Conservation (phyloP, 2,797 vertebrate genomes). For the Leptodactylus fallax region DNA sequence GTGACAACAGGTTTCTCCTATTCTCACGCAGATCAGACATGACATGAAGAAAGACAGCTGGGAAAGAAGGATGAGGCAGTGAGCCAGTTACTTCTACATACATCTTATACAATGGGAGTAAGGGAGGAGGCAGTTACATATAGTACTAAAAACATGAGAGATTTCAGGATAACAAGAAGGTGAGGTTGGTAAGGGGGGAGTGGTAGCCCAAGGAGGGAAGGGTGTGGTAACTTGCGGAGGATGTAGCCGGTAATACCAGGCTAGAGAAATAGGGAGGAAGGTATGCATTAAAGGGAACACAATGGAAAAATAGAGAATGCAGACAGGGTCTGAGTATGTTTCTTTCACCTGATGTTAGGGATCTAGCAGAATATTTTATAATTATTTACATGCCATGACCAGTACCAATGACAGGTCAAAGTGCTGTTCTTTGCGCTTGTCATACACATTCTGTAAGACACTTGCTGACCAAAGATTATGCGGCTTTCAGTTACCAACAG, state of each 20-base stretch:
- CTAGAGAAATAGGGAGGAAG: conserved; percentile 14
- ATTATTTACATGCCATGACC: too few species aligned
- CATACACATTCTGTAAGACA: too few species aligned
- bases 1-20: conserved; percentile 12
- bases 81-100: conserved; percentile 35
- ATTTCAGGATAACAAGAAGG: conserved; percentile 44
- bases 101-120: conserved; percentile 33
- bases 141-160: conserved; percentile 20
- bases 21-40: conserved; percentile 9
- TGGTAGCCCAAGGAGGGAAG: conserved; percentile 51
- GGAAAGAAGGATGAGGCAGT: conserved; percentile 22
- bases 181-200: conserved; percentile 43
- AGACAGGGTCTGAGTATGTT: too few species aligned
- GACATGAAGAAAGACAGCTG: conserved; percentile 8
- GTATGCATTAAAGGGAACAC: conserved; percentile 9
- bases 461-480: too few species aligned
- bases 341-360: neutral
- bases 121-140: conserved; percentile 40
- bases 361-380: too few species aligned
- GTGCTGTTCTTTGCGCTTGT: too few species aligned
- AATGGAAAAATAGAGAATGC: neutral
- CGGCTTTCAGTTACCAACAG: too few species aligned
- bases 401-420: too few species aligned
- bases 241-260: conserved; percentile 51
- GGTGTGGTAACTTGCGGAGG: conserved; percentile 45